Percentiles rank a stretch among this genome's conserved stretches.
phyloP scores from a whole-genome alignment of 2,113 vertebrate genomes.

The Sylvietta virens region DNA sequence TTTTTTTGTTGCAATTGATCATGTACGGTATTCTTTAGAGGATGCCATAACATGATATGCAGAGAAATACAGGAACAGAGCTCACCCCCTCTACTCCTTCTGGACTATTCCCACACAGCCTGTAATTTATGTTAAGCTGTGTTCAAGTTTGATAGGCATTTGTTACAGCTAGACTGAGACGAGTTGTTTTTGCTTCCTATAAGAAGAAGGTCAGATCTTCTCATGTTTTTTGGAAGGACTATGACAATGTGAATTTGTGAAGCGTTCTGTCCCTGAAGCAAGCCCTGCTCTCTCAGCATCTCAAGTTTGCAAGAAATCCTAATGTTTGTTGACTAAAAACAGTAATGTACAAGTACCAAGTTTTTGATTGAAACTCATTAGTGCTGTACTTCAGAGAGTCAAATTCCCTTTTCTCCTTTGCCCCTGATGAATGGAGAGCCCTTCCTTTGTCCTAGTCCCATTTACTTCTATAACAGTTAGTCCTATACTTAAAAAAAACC shows the following conservation, averaged over 20 bases:
- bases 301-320: not conserved
- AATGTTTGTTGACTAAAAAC: not conserved
- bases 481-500: not conserved
- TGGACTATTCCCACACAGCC: not conserved
- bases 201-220: not conserved
- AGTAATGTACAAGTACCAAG: not conserved
- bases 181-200: not conserved
- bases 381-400: not conserved
- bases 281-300: not conserved
- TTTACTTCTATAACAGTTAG: not conserved
- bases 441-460: not conserved
- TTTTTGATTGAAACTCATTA: not conserved
- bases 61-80: not conserved
- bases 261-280: not conserved
- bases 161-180: not conserved
- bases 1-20: not conserved
- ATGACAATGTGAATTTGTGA: not conserved
- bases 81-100: not conserved
- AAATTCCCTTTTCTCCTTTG: not conserved
- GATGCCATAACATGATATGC: not conserved
- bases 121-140: not conserved
- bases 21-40: not conserved
- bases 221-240: not conserved
- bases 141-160: not conserved
- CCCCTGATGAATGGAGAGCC: accelerated